Evolutionary conservation across 2,888 invertebrate genomes (phyloP), one percentile per base, ranked within the genome.

Genomic region (Ceriagrion tenellum): DNA sequence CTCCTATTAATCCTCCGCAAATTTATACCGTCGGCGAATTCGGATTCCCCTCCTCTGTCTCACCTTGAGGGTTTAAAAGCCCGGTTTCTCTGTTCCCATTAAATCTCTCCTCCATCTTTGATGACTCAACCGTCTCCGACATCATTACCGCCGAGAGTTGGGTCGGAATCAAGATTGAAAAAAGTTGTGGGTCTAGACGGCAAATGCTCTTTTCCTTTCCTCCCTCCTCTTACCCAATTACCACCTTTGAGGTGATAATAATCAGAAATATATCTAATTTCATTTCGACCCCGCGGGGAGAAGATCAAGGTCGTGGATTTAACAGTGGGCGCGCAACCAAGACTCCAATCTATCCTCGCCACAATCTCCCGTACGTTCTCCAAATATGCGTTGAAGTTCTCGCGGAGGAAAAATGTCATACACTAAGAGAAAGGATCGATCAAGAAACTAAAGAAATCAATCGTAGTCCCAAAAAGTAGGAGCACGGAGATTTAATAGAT

Each of bases 41-140:
- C 35, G 13, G 16, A 18, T 35, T 35, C 69, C 26, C 69, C 69
- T 47, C 26, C 69, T 35, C 12, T 35, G 81, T 81, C 81, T 81
- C 81, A 81, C 81, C 81, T 81, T 81, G 81, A 81, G 35, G 81
- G n/a, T 81, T 81, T 35, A 30, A 81, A 81, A 81, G 35, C 81
- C 16, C 81, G 30, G 35, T 16, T 81, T 18, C 81, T 13, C 18
- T 35, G 81, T 16, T 81, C 35, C 81, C 30, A 35, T 35, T 81
- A 81, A 81, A 81, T 81, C 81, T 81, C 81, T 35, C 35, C 23
- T 12, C 81, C 81, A 81, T 35, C 26, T 23, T 69, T n/a, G 69
- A 81, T 35, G 35, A 81, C 81, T 81, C 35, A 81, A 81, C 81
- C 81, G 16, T 16, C 1, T 26, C 35, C 35, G 35, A 35, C 81